Evolutionary conservation across 2,888 invertebrate species (phyloP), one percentile per base, ranked within the genome.

Genomic region (Acanthopleura granulata): DNA sequence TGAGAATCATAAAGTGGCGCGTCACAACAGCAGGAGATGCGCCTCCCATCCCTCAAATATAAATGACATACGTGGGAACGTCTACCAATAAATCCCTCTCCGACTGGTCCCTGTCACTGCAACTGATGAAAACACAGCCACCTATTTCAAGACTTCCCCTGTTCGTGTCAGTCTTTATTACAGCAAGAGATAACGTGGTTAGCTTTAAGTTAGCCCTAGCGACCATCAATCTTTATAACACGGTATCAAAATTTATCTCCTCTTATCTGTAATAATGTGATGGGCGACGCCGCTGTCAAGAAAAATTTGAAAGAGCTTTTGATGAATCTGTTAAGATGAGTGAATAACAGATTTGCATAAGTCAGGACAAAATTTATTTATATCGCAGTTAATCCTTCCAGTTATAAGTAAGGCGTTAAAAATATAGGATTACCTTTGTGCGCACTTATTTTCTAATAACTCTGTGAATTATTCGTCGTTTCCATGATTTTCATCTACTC

Each of bases 141-240:
- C 22, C 57, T 57, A 57, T 57, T 57, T 57, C 18, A 22, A n/a
- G 18, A 3, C 57, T 22, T 18, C 22, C 22, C n/a, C 57, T 57
- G 57, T 57, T 57, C 57, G 22, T 22, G 57, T 57, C 57, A 57
- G 57, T 57, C 57, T 57, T 57, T 57, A 57, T 57, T 57, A 57
- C 57, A 18, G 57, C 57, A 1, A n/a, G n/a, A n/a, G 57, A 57
- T 57, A 57, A 57, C 6, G 57, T 22, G 57, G n/a, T 57, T 57
- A 57, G 57, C n/a, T n/a, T 22, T 57, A 18, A 22, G 18, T 22
- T 57, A 57, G 18, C 57, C 22, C 57, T 22, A 57, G 57, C 12
- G n/a, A 22, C 12, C 57, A 57, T 57, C 22, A 57, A 57, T 57
- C 57, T 57, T 22, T 18, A 57, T 40, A 40, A 40, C 40, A 40